Evolutionary conservation across 2,888 invertebrate species (phyloP).

Genomic region (Chrysopilus asiliformis): DNA sequence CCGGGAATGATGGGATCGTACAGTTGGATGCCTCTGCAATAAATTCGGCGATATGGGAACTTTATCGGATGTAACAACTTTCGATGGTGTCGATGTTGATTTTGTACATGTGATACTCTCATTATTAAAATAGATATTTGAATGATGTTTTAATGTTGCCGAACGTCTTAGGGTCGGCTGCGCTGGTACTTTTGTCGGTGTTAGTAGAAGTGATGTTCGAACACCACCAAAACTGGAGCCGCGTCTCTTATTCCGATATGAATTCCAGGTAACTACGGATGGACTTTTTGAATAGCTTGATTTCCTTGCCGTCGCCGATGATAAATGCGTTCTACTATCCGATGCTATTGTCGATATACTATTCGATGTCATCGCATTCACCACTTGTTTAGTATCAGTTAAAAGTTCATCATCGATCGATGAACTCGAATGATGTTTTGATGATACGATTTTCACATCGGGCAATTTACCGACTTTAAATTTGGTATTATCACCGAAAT

Average conservation of each 20-base stretch:
- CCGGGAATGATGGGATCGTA: slow-evolving; percentile 59
- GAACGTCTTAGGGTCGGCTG: slow-evolving; percentile 41
- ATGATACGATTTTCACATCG: slow-evolving; percentile 41
- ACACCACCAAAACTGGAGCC: slow-evolving; percentile 61
- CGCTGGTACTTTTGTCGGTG: slow-evolving; percentile 33
- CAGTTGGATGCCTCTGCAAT: slow-evolving; percentile 41
- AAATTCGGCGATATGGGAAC: slow-evolving; percentile 44
- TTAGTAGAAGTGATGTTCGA: slow-evolving; percentile 46
- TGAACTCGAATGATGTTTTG: slow-evolving; percentile 3
- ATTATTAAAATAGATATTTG: slow-evolving; percentile 25
- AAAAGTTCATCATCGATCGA: neutral
- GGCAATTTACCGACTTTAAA: slow-evolving; percentile 34
- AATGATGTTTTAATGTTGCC: slow-evolving; percentile 45
- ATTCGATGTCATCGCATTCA: too few species aligned
- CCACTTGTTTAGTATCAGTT: too few species aligned
- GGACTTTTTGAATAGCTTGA: slow-evolving; percentile 39
- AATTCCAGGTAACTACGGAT: slow-evolving; percentile 58
- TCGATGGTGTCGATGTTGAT: slow-evolving; percentile 1
- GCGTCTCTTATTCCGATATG: slow-evolving; percentile 46
- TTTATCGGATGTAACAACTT: slow-evolving; percentile 30
- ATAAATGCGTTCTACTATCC: slow-evolving; percentile 22
- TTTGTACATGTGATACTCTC: too few species aligned
- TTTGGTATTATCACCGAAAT: slow-evolving; percentile 57
- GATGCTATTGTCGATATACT: slow-evolving; percentile 20
- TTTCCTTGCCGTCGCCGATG: slow-evolving; percentile 25